phyloP scores from a whole-genome alignment of 1,140 invertebrate genomes.

The Polyergus mexicanus region DNA sequence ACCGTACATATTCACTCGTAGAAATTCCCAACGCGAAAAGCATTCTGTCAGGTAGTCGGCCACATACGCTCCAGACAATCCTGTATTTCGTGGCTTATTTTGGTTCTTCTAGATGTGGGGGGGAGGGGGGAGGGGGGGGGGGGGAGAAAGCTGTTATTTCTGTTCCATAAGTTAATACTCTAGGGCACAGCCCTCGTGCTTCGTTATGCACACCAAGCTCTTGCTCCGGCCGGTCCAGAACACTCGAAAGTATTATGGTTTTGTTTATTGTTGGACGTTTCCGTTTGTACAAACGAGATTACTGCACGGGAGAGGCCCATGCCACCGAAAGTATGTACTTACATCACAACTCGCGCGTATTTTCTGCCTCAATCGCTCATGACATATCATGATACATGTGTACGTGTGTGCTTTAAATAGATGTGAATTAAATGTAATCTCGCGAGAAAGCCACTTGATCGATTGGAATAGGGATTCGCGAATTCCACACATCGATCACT shows the following conservation, averaged over 20 bases:
- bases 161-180: constrained; percentile 78
- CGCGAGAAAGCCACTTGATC: not conserved
- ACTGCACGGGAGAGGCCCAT: not conserved
- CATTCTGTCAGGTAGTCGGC: constrained; percentile 53
- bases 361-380: not conserved
- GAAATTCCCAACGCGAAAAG: constrained; percentile 61
- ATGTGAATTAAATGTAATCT: not conserved
- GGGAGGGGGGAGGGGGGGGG: constrained; percentile 43
- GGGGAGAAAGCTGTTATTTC: constrained; percentile 75
- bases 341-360: not conserved
- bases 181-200: constrained; percentile 21
- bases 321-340: constrained; percentile 10
- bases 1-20: not conserved
- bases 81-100: constrained; percentile 76
- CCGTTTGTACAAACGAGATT: constrained; percentile 52
- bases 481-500: not conserved
- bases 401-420: not conserved
- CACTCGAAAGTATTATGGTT: constrained; percentile 68
- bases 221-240: constrained; percentile 8
- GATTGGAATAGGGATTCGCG: not conserved
- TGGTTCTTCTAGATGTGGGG: constrained; percentile 59
- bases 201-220: constrained; percentile 34
- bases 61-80: constrained; percentile 63
- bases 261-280: constrained; percentile 65
- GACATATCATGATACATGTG: not conserved